These are phyloP conservation scores for Drosophila peninsularis DNA, from an alignment of 2,888 invertebrate species.

Conservation along the genomic window DNA sequence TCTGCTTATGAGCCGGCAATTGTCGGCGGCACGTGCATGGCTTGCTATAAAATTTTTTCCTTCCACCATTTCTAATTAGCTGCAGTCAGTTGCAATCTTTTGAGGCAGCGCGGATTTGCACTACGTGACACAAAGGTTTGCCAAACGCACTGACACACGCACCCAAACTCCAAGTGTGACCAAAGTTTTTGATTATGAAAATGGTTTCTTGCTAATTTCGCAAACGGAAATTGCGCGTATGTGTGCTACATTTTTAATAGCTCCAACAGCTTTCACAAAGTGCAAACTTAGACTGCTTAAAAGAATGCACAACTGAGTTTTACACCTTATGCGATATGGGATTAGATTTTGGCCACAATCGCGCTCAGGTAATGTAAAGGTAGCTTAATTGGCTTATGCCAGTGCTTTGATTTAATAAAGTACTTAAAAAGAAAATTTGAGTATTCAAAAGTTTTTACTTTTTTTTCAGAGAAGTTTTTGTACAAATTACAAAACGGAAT, in stretches of 20 bases:
- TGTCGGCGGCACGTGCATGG: conserved; percentile 57
- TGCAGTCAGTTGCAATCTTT: conserved; percentile 68
- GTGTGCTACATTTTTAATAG: conserved; percentile 20
- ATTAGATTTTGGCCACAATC: conserved; percentile 7
- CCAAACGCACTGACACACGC: conserved; percentile 21
- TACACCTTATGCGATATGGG: neutral
- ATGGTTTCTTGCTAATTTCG: conserved; percentile 39
- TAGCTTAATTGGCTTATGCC: neutral
- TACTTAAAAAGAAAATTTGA: neutral
- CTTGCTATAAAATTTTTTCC: conserved; percentile 67
- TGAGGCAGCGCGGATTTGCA: conserved; percentile 50
- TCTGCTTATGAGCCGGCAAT: conserved; percentile 52
- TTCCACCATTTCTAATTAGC: conserved; percentile 61
- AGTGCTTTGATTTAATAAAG: conserved; percentile 3
- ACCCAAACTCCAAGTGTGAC: conserved; percentile 8
- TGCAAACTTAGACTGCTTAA: conserved; percentile 10
- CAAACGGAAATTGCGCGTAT: conserved; percentile 38
- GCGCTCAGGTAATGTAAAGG: neutral
- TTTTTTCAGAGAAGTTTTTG: neutral
- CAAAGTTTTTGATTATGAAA: conserved; percentile 46
- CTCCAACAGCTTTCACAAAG: conserved; percentile 18
- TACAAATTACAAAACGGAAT: neutral
- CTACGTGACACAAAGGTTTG: conserved; percentile 61
- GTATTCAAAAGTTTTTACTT: neutral
- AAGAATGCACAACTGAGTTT: conserved; percentile 4